Percentiles rank a stretch among this genome's conserved stretches.
These are phyloP conservation scores for Ormyrus labotus DNA, from an alignment of 2,888 invertebrate species.

Conservation along the genomic window DNA sequence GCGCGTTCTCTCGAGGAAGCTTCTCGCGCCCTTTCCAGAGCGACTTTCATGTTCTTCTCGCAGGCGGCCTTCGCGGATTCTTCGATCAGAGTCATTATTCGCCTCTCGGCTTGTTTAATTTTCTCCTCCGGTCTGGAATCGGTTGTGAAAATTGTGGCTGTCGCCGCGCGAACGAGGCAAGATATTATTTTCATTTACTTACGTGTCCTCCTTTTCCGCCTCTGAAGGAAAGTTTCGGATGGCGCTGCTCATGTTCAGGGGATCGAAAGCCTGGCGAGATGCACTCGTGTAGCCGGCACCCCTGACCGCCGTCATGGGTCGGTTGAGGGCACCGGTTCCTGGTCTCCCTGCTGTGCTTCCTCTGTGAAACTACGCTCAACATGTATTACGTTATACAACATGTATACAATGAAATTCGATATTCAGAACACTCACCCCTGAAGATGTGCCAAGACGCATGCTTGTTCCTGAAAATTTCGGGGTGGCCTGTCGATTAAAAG, in stretches of 20 bases:
- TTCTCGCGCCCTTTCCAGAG: slow-evolving; percentile 96
- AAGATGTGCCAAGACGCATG: slow-evolving; percentile 79
- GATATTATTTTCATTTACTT: slow-evolving; percentile 64
- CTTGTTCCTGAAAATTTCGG: slow-evolving; percentile 76
- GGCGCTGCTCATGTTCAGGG: slow-evolving; percentile 82
- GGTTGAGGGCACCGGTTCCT: slow-evolving; percentile 77
- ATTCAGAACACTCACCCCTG: slow-evolving; percentile 75
- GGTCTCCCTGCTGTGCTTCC: slow-evolving; percentile 73
- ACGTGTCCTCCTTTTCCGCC: slow-evolving; percentile 88
- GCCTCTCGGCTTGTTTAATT: slow-evolving; percentile 90
- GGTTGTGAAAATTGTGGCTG: not conserved
- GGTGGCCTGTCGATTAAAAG: slow-evolving; percentile 67
- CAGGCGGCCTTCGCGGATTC: slow-evolving; percentile 88
- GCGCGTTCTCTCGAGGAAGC: slow-evolving; percentile 95
- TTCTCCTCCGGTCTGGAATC: slow-evolving; percentile 90
- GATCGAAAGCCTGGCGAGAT: slow-evolving; percentile 83
- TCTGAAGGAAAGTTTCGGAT: slow-evolving; percentile 81
- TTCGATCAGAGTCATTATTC: slow-evolving; percentile 92
- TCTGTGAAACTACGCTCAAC: slow-evolving; percentile 72
- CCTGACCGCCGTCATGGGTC: slow-evolving; percentile 98
- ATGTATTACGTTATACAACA: too few relatives aligned
- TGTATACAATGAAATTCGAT: not conserved
- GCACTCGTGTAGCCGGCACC: slow-evolving; percentile 96
- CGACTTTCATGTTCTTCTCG: slow-evolving; percentile 80
- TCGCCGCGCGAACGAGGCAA: not conserved